phyloP scores from a whole-genome alignment of 1,140 invertebrate species.

The Onthophagus taurus region DNA sequence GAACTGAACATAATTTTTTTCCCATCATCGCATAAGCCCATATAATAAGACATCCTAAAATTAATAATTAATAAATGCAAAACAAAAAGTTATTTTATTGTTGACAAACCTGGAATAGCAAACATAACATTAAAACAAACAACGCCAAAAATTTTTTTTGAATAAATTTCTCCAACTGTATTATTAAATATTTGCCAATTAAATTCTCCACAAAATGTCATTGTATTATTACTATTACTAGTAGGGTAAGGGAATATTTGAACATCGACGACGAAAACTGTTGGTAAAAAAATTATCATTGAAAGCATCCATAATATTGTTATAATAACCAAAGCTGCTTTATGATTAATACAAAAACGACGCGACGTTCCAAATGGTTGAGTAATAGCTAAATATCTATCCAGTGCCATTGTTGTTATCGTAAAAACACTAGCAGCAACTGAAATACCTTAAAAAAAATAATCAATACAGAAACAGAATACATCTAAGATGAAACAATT shows the following conservation, averaged over 20 bases:
- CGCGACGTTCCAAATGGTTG: conserved; percentile 55
- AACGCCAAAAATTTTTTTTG: conserved; percentile 49
- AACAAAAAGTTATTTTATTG: not conserved
- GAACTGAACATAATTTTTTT: conserved; percentile 53
- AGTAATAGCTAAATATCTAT: conserved; percentile 64
- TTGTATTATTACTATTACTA: too few species aligned
- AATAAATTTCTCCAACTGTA: conserved; percentile 23
- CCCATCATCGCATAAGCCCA: conserved; percentile 64
- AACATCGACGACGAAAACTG: conserved; percentile 37
- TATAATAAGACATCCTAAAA: conserved; percentile 57
- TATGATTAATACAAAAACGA: conserved; percentile 55
- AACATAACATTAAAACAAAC: conserved; percentile 64
- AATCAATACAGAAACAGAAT: not conserved
- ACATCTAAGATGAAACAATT: too few species aligned
- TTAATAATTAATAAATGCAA: conserved; percentile 20
- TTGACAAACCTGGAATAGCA: conserved; percentile 53
- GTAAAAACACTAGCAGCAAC: conserved; percentile 70
- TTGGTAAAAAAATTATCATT: conserved; percentile 53
- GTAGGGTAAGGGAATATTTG: conserved; percentile 1
- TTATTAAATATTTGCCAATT: too few species aligned
- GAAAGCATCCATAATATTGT: conserved; percentile 54
- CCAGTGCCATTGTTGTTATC: conserved; percentile 67
- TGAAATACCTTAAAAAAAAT: conserved; percentile 51
- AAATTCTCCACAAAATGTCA: conserved; percentile 52
- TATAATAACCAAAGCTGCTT: conserved; percentile 54